Percentiles rank a stretch among this genome's conserved stretches.
Evolutionary conservation across 2,888 invertebrate species (phyloP).

Genomic region (Taenaris catops): DNA sequence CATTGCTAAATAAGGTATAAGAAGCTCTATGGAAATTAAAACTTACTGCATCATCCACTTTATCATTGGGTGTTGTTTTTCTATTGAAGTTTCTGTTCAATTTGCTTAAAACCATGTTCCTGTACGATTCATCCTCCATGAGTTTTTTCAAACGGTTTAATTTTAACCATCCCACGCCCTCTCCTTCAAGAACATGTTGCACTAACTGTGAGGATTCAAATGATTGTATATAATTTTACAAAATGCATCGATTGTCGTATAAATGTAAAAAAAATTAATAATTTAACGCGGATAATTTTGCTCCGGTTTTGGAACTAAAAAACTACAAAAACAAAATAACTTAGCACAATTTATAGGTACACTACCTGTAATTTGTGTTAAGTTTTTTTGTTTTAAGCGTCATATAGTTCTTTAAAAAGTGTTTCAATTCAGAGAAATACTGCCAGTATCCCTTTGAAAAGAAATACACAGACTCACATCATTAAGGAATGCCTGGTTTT

Average conservation of each 20-base stretch:
- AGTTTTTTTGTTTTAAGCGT: background rate
- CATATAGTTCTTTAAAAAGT: too few relatives aligned
- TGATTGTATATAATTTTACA: too few relatives aligned
- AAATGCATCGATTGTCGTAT: too few relatives aligned
- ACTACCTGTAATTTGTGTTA: too few relatives aligned
- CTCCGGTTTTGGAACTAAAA: too few relatives aligned
- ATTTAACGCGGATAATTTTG: too few relatives aligned
- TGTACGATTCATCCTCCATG: constrained; percentile 99
- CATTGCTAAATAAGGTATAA: too few relatives aligned
- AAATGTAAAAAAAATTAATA: too few relatives aligned
- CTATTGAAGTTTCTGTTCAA: constrained; percentile 95
- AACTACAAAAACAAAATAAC: too few relatives aligned
- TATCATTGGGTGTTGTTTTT: constrained; percentile 96
- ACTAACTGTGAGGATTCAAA: constrained; percentile 83
- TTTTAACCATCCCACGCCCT: constrained; percentile 98
- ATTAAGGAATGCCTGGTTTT: constrained; percentile 96
- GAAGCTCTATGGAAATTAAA: background rate
- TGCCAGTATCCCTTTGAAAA: too few relatives aligned
- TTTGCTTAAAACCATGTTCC: constrained; percentile 96
- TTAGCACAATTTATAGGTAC: too few relatives aligned
- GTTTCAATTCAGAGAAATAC: too few relatives aligned
- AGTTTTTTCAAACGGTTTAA: constrained; percentile 94
- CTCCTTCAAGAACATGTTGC: constrained; percentile 91
- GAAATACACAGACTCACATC: constrained; percentile 80
- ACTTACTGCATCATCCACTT: constrained; percentile 97